Percentiles rank a stretch among this genome's conserved stretches.
Conservation (phyloP, 2,113 vertebrate genomes). For the Motacilla tschutschensis region DNA sequence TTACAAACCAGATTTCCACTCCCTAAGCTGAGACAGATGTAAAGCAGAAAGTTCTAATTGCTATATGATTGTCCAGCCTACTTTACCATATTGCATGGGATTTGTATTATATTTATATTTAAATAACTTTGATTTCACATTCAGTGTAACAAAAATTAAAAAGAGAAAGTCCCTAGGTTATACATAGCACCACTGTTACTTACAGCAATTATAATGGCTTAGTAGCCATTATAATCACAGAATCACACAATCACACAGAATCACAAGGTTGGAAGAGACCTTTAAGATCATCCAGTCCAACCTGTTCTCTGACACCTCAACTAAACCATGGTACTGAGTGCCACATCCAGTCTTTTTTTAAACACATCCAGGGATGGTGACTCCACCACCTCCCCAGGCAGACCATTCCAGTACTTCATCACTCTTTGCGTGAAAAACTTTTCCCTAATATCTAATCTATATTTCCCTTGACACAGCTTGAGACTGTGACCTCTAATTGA, state of each 20-base stretch:
- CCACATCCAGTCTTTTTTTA: no score
- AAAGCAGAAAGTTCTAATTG: not conserved
- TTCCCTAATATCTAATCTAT: no score
- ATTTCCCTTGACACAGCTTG: no score
- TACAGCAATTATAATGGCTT: not conserved
- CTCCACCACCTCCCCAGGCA: no score
- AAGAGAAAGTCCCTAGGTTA: not conserved
- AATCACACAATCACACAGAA: no score
- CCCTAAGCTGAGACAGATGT: not conserved
- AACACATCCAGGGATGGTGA: no score
- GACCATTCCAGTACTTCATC: no score
- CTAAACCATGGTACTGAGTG: no score
- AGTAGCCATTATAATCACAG: not conserved
- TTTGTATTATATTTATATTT: not conserved
- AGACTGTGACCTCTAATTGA: not conserved
- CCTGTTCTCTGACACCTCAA: no score
- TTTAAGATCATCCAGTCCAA: no score
- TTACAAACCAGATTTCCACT: not conserved
- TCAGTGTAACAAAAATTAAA: not conserved
- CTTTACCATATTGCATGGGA: not conserved
- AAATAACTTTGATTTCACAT: not conserved
- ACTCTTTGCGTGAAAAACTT: no score
- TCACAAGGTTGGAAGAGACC: no score
- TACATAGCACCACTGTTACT: not conserved
- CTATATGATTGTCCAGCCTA: not conserved